A percentile compares a stretch with the other conserved stretches of the same genome.
Evolutionary conservation across 2,797 vertebrate genomes (phyloP).

Genomic region (Poecile montanus): DNA sequence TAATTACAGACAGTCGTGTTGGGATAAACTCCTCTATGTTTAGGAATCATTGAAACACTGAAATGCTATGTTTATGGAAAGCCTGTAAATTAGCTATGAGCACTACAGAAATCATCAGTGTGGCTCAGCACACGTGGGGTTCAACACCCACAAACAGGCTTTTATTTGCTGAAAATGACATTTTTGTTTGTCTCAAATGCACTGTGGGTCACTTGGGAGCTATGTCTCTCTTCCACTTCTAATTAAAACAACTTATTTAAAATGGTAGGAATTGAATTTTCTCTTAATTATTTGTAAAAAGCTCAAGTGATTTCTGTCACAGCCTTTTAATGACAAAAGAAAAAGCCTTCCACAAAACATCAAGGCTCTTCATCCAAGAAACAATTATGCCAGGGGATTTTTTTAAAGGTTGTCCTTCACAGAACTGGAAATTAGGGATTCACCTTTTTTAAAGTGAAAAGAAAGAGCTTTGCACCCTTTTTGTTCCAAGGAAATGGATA

Average conservation of each 20-base stretch:
- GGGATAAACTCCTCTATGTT: slow-evolving; percentile 48
- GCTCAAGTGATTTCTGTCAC: background rate
- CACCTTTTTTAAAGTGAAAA: background rate
- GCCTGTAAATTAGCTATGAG: slow-evolving; percentile 50
- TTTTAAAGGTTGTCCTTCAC: background rate
- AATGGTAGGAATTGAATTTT: slow-evolving; percentile 2
- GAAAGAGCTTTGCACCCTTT: background rate
- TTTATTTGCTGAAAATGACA: background rate
- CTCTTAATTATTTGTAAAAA: slow-evolving; percentile 17
- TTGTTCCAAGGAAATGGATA: background rate
- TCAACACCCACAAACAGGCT: slow-evolving; percentile 1
- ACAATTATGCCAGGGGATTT: background rate
- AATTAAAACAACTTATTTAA: background rate
- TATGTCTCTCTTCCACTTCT: background rate
- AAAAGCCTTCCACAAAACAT: background rate
- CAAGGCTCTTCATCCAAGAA: background rate
- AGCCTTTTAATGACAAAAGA: background rate
- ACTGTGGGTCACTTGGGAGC: background rate
- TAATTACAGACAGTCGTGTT: slow-evolving; percentile 36
- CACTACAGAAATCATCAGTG: background rate
- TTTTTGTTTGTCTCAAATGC: slow-evolving; percentile 17
- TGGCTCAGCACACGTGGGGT: background rate
- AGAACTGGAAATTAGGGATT: background rate
- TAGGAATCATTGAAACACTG: slow-evolving; percentile 19
- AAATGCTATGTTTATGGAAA: slow-evolving; percentile 36